Base-by-base conservation (phyloP, 2,797 vertebrate species). In the Neoniphon sammara region DNA sequence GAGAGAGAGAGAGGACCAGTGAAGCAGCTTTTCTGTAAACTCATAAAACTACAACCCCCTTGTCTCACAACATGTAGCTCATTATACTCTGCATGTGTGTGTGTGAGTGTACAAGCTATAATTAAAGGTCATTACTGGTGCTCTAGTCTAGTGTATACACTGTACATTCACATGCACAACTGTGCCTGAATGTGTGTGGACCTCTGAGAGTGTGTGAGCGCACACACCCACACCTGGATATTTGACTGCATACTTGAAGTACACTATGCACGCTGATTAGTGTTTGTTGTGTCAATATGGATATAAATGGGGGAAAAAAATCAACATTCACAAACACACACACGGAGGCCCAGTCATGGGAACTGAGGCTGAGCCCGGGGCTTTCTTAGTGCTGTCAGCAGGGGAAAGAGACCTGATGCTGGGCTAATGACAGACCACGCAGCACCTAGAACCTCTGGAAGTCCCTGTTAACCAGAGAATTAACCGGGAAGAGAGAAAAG, bases 371-470 rank as follows among this genome's bases (percentile, higher is more conserved):
- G 23, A 77, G 83, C 88, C 84, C 57, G 47, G 39, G 82, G 88
- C 76, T 82, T 84, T 85, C 78, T 76, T 81, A 63, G 27, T 31
- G 68, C 61, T 83, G 78, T 70, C 84, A 88, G 86, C 83, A 80
- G 80, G 85, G 65, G 64, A 85, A 56, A 78, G 25, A 67, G 76
- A 80, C 72, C 84, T 82, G 80, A 82, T 84, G 86, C 87, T 88
- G 81, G 75, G 80, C 73, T 91, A 87, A 87, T 91, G 75, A 91
- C 70, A 90, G 87, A 69, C 71, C 72, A 62, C 1, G n/a, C 67
- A 67, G 5, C 71, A 66, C 56, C 80, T 74, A 52, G n/a, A 71
- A 82, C 72, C 66, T 31, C 63, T 56, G 52, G 42, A 81, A 57
- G 77, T 53, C 71, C 25, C 66, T 59, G 66, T 78, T 81, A 81